These are phyloP conservation scores for Tupaia tana DNA, from an alignment of 2,113 vertebrate genomes.

Conservation along the genomic window DNA sequence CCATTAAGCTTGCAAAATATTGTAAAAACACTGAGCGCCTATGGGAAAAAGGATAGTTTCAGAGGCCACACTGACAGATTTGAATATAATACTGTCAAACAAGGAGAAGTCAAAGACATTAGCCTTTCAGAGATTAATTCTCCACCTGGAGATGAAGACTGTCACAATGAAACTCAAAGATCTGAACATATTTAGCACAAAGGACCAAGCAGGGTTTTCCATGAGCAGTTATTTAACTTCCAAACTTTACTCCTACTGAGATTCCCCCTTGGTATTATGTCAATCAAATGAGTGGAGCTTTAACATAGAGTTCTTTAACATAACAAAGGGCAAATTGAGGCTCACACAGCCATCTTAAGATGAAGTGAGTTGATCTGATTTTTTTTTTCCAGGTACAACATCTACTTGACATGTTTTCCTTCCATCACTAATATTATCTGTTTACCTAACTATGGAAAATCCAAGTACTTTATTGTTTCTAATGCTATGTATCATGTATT, in stretches of 20 bases:
- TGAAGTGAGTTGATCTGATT: too few species aligned
- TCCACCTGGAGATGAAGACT: neutral
- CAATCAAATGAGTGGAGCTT: neutral
- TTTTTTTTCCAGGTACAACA: neutral
- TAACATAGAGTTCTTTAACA: neutral
- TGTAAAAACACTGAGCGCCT: neutral
- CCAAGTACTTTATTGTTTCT: neutral
- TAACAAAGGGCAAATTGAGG: neutral
- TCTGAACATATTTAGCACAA: neutral
- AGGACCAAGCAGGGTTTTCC: neutral
- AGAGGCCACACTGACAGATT: neutral
- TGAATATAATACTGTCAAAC: neutral
- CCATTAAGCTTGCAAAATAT: slow-evolving; percentile 23
- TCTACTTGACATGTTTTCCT: neutral
- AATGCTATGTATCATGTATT: neutral
- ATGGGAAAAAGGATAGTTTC: neutral
- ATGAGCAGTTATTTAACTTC: neutral
- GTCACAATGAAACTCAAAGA: neutral
- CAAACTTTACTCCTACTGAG: neutral
- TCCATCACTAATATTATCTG: neutral
- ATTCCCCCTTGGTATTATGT: neutral
- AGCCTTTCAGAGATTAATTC: neutral
- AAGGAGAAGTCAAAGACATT: neutral
- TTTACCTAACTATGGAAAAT: neutral
- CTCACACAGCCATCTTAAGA: neutral